Evolutionary conservation across 2,888 invertebrate species (phyloP), one percentile per base, ranked within the genome.

Genomic region (Nasonia oneida): DNA sequence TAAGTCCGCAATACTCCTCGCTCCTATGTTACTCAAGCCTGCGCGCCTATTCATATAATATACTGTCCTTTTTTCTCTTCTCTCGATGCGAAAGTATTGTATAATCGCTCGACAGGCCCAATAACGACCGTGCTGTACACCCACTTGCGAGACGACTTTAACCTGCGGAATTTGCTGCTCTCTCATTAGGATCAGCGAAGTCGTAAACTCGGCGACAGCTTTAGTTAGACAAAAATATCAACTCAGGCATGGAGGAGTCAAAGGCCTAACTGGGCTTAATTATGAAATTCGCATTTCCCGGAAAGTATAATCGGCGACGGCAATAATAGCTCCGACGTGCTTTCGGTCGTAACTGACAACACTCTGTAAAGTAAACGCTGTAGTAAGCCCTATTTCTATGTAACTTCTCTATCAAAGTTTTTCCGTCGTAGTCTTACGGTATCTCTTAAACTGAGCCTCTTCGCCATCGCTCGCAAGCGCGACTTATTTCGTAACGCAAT

Each of bases 221-320:
- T 39, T 2, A 3, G 39, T 71, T 71, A 39, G 15, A 15, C 71
- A 71, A 39, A 39, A 39, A 47, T 47, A 47, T 74, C n/a, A 74
- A 47, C 33, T 23, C 23, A 74, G 64, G 23, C 78, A 10, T 23
- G 10, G 67, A 76, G 4, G 33, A 76, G 29, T 76, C n/a, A 82
- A 70, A 47, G 57, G 67, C 29, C 50, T 74, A 64, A 81, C 47
- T 61, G 61, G 29, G 8, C 74, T 39, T 14, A 47, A 67, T 75
- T 82, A 75, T 50, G 71, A 82, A 75, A 82, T 82, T 64, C n/a
- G 50, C 75, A 37, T 82, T 82, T 82, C 81, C 81, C 37, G 81
- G 89, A 89, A 90, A 90, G 89, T 90, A 90, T 90, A 90, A 89
- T 88, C 88, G 89, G 47, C 47, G 47, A 67, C 8, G 57, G 64